Evolutionary conservation across 2,797 vertebrate genomes (phyloP), one percentile per base, ranked within the genome.

Genomic region (Channallabes apus): DNA sequence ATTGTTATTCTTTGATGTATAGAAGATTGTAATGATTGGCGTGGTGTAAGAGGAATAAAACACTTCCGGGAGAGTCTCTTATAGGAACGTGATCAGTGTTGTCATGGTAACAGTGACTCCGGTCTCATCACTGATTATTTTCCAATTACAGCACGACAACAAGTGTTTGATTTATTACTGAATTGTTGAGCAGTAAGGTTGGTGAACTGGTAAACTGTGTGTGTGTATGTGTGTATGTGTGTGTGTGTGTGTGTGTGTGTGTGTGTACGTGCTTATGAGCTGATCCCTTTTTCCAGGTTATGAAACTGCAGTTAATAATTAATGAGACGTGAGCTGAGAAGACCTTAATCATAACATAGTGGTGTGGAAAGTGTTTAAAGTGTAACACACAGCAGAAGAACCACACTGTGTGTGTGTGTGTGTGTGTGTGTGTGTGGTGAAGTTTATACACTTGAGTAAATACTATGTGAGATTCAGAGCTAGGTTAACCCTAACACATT

Each of bases 291-390:
- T 51, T 58, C 32, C 17, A 64, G 12, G 12, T 73, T 80, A 51
- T 84, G 68, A 79, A 88, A 32, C 79, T 2, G 3, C 27, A 88
- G 88, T 93, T 92, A 93, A 90, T 83, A 82, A 90, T 93, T 93
- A 93, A 89, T 85, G 29, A 76, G 61, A 84, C 15, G 4, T 68
- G 51, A 81, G 56, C 75, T 51, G 35, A 51, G n/a, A 72, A n/a
- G 54, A 78, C 24, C 7, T n/a, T 0, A n/a, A 20, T 85, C 17
- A 11, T 35, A 46, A 77, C 64, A 77, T 87, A 84, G 78, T 27
- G 59, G 80, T 46, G 80, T 77, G 67, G 8, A 56, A 58, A 29
- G 24, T 29, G 73, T 58, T 59, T 59, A 61, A 14, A 76, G 17
- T 8, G 29, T 56, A 59, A 58, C 54, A 58, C 54, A 12, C 6